These are phyloP conservation scores for Ispidina picta DNA, from an alignment of 2,797 vertebrate genomes.

Conservation along the genomic window DNA sequence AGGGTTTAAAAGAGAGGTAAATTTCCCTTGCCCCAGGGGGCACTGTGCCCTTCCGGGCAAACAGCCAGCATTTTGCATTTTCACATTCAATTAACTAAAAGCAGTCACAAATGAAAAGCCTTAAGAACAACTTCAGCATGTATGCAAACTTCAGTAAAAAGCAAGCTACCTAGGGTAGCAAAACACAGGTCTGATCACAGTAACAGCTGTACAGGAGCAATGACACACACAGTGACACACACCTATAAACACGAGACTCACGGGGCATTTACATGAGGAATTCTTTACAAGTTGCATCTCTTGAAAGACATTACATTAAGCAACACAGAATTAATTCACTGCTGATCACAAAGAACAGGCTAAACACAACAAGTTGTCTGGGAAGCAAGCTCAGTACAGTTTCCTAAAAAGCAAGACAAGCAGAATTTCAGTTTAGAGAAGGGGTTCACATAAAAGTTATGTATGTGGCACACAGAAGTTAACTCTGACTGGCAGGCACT, in stretches of 20 bases:
- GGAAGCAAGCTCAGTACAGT: slow-evolving; percentile 8
- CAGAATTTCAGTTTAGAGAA: neutral
- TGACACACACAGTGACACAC: neutral
- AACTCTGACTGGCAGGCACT: neutral
- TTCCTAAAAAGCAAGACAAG: neutral
- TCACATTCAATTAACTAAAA: neutral
- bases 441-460: slow-evolving; percentile 66
- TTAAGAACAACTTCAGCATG: neutral
- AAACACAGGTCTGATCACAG: neutral
- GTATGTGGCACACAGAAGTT: neutral
- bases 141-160: neutral
- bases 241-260: neutral
- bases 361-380: neutral
- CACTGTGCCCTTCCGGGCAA: neutral
- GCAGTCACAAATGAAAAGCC: slow-evolving; percentile 21
- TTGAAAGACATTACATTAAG: neutral
- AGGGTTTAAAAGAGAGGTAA: neutral
- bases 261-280: neutral
- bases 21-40: neutral
- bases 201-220: neutral
- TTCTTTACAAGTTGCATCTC: neutral
- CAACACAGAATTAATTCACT: neutral
- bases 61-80: slow-evolving; percentile 11
- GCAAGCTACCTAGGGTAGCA: neutral
- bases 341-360: neutral